These are phyloP conservation scores for Oophaga sylvatica DNA, from an alignment of 2,797 vertebrate genomes.

Conservation along the genomic window DNA sequence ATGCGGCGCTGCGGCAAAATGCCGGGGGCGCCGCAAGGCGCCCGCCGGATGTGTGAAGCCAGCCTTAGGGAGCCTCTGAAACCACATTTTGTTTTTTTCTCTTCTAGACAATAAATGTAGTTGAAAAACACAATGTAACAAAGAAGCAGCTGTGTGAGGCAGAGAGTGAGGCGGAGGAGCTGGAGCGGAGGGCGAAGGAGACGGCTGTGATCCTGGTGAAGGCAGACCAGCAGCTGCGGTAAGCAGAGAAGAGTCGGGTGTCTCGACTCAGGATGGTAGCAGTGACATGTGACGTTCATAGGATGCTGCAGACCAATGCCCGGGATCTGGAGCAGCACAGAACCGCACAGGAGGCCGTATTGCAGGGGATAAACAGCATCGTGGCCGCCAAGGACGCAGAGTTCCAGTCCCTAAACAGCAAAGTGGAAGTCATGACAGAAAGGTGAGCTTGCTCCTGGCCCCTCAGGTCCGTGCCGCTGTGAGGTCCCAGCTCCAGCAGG, in stretches of 20 bases:
- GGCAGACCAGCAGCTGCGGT: constrained; percentile 81
- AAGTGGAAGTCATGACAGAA: constrained; percentile 73
- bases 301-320: constrained; percentile 75
- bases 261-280: background rate
- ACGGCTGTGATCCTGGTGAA: constrained; percentile 74
- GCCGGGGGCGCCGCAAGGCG: too few relatives aligned
- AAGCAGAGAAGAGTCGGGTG: background rate
- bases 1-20: too few relatives aligned
- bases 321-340: constrained; percentile 74
- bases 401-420: constrained; percentile 76
- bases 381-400: constrained; percentile 75
- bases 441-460: constrained; percentile 66
- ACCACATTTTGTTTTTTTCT: background rate
- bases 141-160: constrained; percentile 70
- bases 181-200: constrained; percentile 77
- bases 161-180: constrained; percentile 77
- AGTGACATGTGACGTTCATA: constrained; percentile 57
- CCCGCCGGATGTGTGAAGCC: too few relatives aligned
- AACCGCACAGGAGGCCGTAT: constrained; percentile 72
- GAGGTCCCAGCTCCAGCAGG: accelerated
- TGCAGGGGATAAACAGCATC: constrained; percentile 76
- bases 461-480: background rate
- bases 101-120: constrained; percentile 75
- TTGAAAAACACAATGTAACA: constrained; percentile 73
- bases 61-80: too few relatives aligned